Conservation (phyloP, 2,113 vertebrate species). For the Alouatta palliata region DNA sequence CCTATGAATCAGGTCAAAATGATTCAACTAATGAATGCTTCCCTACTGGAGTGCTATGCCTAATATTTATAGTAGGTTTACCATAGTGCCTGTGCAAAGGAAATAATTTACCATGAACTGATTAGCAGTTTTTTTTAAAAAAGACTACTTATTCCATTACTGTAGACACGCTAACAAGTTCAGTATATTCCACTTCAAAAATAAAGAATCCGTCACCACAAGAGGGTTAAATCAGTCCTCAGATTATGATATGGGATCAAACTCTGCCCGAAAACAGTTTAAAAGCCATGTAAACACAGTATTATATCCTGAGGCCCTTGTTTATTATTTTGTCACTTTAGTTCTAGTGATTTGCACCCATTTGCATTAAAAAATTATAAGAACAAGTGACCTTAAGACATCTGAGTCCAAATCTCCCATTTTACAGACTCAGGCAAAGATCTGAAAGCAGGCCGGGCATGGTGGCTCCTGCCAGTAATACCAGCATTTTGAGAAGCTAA, state of each 20-base stretch:
- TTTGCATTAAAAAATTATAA: not conserved
- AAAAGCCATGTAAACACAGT: not conserved
- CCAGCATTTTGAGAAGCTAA: too few species aligned
- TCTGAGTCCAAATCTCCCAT: not conserved
- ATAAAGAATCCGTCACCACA: not conserved
- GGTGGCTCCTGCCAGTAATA: too few species aligned
- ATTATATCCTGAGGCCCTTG: not conserved
- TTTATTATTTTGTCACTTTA: not conserved
- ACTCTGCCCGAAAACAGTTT: not conserved
- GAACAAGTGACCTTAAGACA: not conserved
- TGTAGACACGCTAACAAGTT: not conserved
- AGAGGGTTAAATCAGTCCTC: not conserved
- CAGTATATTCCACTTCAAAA: not conserved
- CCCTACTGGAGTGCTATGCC: not conserved
- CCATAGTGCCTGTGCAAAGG: not conserved
- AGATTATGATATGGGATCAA: not conserved
- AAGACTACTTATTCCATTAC: not conserved
- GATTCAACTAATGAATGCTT: slow-evolving; percentile 63
- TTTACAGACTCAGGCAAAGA: not conserved
- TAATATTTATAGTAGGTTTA: slow-evolving; percentile 8
- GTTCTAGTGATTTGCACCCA: not conserved
- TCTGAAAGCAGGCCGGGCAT: not conserved
- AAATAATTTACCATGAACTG: not conserved
- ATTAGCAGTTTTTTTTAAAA: not conserved
- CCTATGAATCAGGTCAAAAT: slow-evolving; percentile 62